Evolutionary conservation across 2,797 vertebrate genomes (phyloP), one percentile per base, ranked within the genome.

Genomic region (Fistularia commersonii): DNA sequence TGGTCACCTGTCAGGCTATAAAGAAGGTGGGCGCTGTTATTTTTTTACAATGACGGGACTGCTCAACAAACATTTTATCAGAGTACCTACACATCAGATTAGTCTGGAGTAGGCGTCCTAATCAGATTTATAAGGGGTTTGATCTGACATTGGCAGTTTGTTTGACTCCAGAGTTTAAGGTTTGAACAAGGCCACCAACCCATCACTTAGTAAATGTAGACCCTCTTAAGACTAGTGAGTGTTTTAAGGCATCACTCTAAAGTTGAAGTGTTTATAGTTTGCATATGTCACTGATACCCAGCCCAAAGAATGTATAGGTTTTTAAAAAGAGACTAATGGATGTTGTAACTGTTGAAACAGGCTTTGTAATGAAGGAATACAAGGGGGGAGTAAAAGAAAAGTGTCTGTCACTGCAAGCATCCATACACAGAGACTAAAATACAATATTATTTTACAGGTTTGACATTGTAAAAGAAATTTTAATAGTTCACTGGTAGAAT

Each of bases 281-380:
- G 45, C 51, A 32, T 13, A 62, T 72, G 69, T 83, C 82, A 85
- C 78, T 81, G 75, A 84, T 78, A 79, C 72, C 79, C 73, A 86
- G 82, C 81, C 86, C 87, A 87, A 87, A 88, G 87, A 89, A 86
- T 89, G 87, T 87, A 88, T 84, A 76, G 76, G 37, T 34, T 52
- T 42, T 43, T 15, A 34, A 48, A 62, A 76, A 76, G 58, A 83
- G 80, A 84, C 79, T 32, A 68, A 79, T 83, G 83, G 82, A 89
- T 83, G 85, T 89, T 80, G 64, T 85, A 69, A 61, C 57, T 72
- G 64, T 79, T 71, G 51, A 61, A 44, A 72, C 66, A 57, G 63
- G 54, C 40, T 74, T 69, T 68, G 51, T 54, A 51, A 80, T 80
- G 79, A 84, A 83, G 81, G 75, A 84, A 84, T 77, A 51, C 3